These are phyloP conservation scores for Tyrannus savana DNA, from an alignment of 2,113 vertebrate species.

Conservation along the genomic window DNA sequence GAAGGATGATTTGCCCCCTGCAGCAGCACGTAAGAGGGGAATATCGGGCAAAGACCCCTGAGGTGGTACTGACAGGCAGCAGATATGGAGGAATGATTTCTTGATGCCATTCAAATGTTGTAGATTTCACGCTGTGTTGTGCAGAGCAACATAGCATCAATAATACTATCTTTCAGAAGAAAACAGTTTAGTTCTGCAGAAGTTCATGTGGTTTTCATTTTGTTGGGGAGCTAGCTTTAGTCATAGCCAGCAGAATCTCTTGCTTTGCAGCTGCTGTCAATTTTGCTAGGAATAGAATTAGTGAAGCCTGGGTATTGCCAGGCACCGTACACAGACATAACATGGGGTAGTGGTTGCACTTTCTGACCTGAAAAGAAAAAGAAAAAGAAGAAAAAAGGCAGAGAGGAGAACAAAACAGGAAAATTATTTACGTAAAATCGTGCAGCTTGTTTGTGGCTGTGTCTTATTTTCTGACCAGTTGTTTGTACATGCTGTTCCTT, in stretches of 20 bases:
- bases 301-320: neutral
- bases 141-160: rapidly evolving
- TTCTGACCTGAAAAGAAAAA: neutral
- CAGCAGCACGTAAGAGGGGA: neutral
- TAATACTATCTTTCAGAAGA: neutral
- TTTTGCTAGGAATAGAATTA: neutral
- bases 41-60: neutral
- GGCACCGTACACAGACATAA: neutral
- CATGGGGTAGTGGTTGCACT: neutral
- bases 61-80: neutral
- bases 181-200: neutral
- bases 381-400: no score
- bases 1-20: neutral
- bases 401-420: neutral
- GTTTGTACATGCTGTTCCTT: neutral
- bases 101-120: neutral
- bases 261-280: neutral
- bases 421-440: neutral
- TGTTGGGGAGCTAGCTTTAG: neutral
- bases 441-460: neutral
- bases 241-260: neutral
- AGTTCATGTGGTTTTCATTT: neutral
- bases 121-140: neutral
- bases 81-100: neutral
- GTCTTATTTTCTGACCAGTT: neutral